These are phyloP conservation scores for Irena cyanogastra DNA, from an alignment of 2,113 vertebrate genomes.

Conservation along the genomic window DNA sequence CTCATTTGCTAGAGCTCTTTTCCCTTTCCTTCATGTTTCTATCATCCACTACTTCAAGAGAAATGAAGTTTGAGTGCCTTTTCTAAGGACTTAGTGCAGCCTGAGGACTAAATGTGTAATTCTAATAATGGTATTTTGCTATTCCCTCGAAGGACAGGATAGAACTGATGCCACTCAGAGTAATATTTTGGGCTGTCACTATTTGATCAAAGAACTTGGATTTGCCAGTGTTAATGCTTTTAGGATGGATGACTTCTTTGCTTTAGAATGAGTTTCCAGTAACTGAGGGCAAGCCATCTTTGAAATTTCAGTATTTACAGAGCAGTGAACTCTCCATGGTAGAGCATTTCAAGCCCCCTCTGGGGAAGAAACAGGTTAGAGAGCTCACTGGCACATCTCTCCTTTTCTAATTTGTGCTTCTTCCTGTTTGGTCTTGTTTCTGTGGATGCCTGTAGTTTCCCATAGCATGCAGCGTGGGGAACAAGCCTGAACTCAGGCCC, in stretches of 20 bases:
- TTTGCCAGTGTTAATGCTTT: background rate
- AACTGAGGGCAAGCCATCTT: background rate
- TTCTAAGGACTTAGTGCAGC: background rate
- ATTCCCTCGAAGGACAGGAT: background rate
- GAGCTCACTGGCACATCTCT: background rate
- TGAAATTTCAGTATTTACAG: background rate
- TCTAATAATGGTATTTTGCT: background rate
- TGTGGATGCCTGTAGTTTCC: background rate
- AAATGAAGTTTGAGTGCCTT: background rate
- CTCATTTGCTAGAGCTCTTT: background rate
- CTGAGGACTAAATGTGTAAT: background rate
- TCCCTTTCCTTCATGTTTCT: background rate
- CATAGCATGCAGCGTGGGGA: background rate
- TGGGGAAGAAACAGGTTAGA: background rate
- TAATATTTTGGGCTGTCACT: background rate
- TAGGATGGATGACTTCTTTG: background rate
- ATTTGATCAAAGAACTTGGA: background rate
- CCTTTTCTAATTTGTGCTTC: background rate
- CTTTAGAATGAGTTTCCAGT: background rate
- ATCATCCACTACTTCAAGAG: background rate
- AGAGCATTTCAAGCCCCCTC: background rate
- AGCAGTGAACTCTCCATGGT: constrained; percentile 10
- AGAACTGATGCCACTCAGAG: background rate
- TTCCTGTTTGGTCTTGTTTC: constrained; percentile 36
- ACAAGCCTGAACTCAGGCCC: constrained; percentile 8